Conservation (phyloP, 2,113 vertebrate genomes). For the Nothobranchius furzeri region DNA sequence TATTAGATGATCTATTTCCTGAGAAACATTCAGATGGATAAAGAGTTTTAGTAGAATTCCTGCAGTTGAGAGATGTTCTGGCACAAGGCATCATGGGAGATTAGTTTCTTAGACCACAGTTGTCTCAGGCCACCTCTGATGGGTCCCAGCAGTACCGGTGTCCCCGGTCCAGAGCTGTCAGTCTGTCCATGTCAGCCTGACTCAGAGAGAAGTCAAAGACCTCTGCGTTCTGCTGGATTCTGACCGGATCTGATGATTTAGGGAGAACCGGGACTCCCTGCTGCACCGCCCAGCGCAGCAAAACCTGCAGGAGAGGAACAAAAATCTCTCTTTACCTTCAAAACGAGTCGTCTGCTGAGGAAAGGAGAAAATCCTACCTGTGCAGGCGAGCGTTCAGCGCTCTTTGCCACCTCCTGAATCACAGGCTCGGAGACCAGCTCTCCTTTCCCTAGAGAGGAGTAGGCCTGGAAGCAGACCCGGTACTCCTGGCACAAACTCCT, state of each 20-base stretch:
- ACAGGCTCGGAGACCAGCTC: constrained; percentile 68
- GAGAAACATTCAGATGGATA: too few species aligned
- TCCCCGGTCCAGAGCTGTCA: constrained; percentile 74
- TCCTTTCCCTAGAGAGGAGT: constrained; percentile 82
- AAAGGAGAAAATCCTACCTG: constrained; percentile 66
- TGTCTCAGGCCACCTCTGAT: constrained; percentile 68
- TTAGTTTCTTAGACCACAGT: too few species aligned
- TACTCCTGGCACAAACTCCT: constrained; percentile 71
- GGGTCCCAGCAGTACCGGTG: constrained; percentile 84
- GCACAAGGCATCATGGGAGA: too few species aligned
- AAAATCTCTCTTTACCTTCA: neutral
- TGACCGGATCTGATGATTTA: constrained; percentile 75
- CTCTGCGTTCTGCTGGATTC: constrained; percentile 72
- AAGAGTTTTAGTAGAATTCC: too few species aligned
- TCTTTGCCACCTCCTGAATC: constrained; percentile 72
- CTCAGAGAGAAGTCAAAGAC: constrained; percentile 81
- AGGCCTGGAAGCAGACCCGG: constrained; percentile 82
- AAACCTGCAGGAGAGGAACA: constrained; percentile 44
- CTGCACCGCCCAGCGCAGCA: constrained; percentile 84
- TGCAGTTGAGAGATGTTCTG: too few species aligned
- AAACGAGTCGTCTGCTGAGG: neutral
- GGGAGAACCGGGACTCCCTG: constrained; percentile 81
- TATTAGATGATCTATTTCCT: too few species aligned
- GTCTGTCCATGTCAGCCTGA: constrained; percentile 68
- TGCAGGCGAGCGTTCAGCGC: constrained; percentile 65